Percentiles rank a stretch among this genome's conserved stretches.
Evolutionary conservation across 2,113 vertebrate species (phyloP).

Genomic region (Perca flavescens): DNA sequence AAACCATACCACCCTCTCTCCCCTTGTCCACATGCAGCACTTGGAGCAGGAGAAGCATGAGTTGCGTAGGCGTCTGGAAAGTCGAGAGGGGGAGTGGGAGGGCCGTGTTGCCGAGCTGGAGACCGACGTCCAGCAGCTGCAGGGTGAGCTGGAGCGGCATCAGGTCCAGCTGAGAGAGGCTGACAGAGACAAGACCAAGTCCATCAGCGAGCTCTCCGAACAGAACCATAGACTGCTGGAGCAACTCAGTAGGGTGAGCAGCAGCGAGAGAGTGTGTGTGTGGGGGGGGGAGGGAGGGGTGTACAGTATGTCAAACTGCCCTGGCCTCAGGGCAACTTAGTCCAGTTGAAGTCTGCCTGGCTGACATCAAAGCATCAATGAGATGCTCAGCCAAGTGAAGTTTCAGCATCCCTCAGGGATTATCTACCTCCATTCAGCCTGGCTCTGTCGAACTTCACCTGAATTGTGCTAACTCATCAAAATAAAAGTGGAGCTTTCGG

Average conservation of each 20-base stretch:
- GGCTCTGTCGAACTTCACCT: constrained; percentile 26
- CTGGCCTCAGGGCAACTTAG: constrained; percentile 35
- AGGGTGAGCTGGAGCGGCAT: constrained; percentile 93
- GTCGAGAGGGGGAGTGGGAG: constrained; percentile 97
- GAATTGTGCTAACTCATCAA: constrained; percentile 68
- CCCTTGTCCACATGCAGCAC: constrained; percentile 81
- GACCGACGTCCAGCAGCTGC: constrained; percentile 94
- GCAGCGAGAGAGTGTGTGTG: neutral
- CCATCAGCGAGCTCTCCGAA: constrained; percentile 94
- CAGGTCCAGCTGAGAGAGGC: constrained; percentile 93
- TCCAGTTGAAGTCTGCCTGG: constrained; percentile 32
- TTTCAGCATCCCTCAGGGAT: constrained; percentile 16
- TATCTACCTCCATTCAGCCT: constrained; percentile 2
- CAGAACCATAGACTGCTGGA: constrained; percentile 98
- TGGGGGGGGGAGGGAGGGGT: neutral
- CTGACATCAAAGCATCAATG: constrained; percentile 40
- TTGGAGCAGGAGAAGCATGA: constrained; percentile 98
- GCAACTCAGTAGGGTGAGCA: constrained; percentile 95
- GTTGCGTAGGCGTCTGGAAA: constrained; percentile 91
- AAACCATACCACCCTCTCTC: neutral
- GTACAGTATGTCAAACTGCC: neutral
- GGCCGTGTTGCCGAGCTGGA: constrained; percentile 96
- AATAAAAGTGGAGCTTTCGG: constrained; percentile 56
- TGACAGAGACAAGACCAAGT: constrained; percentile 91
- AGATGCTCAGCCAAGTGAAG: constrained; percentile 53